Evolutionary conservation across 2,888 invertebrate species (phyloP), one percentile per base, ranked within the genome.

Genomic region (Flexamia atlantica): DNA sequence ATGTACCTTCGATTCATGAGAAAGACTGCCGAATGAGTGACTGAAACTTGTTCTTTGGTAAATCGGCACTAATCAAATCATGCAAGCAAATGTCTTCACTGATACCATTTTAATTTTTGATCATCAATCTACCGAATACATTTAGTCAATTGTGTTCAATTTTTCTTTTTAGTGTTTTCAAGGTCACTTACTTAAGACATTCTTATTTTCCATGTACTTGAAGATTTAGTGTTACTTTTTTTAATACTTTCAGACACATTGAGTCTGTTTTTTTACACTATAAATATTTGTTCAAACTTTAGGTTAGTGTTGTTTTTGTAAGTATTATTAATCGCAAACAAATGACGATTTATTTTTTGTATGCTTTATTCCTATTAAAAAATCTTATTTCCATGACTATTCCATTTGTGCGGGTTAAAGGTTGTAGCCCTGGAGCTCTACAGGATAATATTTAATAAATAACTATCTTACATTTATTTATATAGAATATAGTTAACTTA

Each of bases 321-420:
- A 79, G 53, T 79, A 57, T 79, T 79, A 79, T 46, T 28, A 76
- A 76, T 70, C 40, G 36, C 70, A 76, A 17, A 76, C 40, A 46
- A 46, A 76, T 46, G 74, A 76, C 74, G 28, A 46, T 46, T 42
- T 79, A 50, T 76, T 53, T 50, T 76, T 50, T 79, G 17, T 79
- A 42, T 40, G 42, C 74, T 79, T 28, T 57, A 40, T 79, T 57
- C 57, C 57, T 30, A n/a, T 10, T 79, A n/a, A 53, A 32, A 79
- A 79, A 79, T 79, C 79, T 79, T 79, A 57, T 57, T 79, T 57
- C 79, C 79, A 79, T 57, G 57, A 79, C 79, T 79, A 23, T n/a
- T 36, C 10, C 50, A 76, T 4, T 23, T 40, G 17, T 72, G 74
- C 74, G 74, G 50, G 74, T 79, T 57, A n/a, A 79, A 50, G 57